Base-by-base conservation (phyloP, 64 coral and sea anemone species). In the Dendronephthya gigantea region DNA sequence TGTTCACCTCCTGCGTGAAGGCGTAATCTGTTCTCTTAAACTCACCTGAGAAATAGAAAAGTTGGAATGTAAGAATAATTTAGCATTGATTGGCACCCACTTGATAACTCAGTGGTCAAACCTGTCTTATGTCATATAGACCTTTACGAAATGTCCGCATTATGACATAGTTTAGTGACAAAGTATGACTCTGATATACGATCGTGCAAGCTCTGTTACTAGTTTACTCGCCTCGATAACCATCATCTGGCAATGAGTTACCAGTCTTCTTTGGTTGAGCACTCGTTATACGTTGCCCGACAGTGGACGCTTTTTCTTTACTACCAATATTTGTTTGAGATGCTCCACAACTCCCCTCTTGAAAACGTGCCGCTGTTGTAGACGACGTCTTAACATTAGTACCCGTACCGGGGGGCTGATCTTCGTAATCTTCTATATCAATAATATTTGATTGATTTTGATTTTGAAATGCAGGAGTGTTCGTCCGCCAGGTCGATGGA, bases 1-100 rank as follows among this genome's bases (percentile, higher is more conserved):
- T 96, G 76, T 84, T 90, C 92, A 96, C 86, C 51, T 93, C 94
- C 83, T 82, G 90, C 35, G 92, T 90, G 49, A 90, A 91, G 0
- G 91, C 89, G 59, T 89, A 84, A 38, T 96, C 91, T 23, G 68
- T 91, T 82, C 89, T 85, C 8, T 83, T 47, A 33, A 96, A 90
- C 17, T 96, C 89, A 82, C 34, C 94, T 96, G 87, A 19, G 68
- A 85, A 76, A 55, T 31, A 55, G 12, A 40, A 40, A 75, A 43
- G 56, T 11, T 11, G 11, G 41, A 45, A 45, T 45, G 11, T 45
- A 45, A 45, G 11, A 11, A 45, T 11, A 4, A 45, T 11, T 45
- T 11, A 6, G n/a, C 41, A 45, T 45, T 45, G 11, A 45, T 11
- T 45, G 4, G 4, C 41, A 45, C 11, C 41, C 41, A 6, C 41